A percentile compares a stretch with the other conserved stretches of the same genome.
Conservation (phyloP, 2,888 invertebrate genomes). For the Andricus curvator region DNA sequence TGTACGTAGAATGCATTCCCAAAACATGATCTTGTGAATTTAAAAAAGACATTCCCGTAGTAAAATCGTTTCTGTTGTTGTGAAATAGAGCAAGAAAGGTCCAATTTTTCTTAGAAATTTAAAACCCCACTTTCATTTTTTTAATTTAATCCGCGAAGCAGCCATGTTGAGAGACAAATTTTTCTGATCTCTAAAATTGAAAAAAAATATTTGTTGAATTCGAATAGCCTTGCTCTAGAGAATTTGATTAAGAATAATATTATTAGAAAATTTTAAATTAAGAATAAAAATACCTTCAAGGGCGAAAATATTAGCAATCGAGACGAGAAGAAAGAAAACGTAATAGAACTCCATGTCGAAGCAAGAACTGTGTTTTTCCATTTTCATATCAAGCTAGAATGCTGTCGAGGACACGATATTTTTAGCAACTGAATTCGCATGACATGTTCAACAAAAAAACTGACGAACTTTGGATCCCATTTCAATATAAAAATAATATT, state of each 20-base stretch:
- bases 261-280: no score
- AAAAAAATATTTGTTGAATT: background rate
- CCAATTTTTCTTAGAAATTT: no score
- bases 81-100: no score
- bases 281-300: background rate
- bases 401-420: slow-evolving; percentile 4
- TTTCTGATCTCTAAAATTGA: background rate
- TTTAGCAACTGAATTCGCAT: background rate
- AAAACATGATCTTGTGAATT: no score
- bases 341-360: slow-evolving; percentile 27
- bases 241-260: background rate
- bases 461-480: background rate
- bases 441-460: background rate
- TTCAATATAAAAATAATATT: background rate
- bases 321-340: slow-evolving; percentile 1
- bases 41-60: no score
- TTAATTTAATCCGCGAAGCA: background rate
- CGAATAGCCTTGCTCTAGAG: no score
- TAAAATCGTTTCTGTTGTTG: no score
- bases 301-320: background rate
- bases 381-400: slow-evolving; percentile 25
- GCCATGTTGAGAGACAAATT: background rate
- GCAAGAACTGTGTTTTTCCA: slow-evolving; percentile 13
- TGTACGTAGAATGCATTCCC: no score
- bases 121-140: no score